Percentiles rank a stretch among this genome's conserved stretches.
These are phyloP conservation scores for Melanotus villosus DNA, from an alignment of 2,888 invertebrate genomes.

Conservation along the genomic window DNA sequence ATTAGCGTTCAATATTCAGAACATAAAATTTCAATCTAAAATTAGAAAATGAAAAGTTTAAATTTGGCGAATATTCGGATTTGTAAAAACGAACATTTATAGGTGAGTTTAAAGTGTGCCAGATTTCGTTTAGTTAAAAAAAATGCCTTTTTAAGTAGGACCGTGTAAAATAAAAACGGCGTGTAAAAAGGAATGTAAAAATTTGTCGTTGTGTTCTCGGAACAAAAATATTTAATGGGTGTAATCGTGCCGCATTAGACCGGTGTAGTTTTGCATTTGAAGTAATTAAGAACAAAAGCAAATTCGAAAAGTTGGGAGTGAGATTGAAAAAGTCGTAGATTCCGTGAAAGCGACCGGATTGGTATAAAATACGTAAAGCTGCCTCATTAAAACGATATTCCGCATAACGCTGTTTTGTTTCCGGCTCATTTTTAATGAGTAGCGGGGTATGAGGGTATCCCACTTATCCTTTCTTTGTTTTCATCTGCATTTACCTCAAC, in stretches of 20 bases:
- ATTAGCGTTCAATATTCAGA: too few species aligned
- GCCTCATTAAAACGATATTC: slow-evolving; percentile 50
- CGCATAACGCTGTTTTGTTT: slow-evolving; percentile 44
- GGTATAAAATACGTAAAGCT: slow-evolving; percentile 39
- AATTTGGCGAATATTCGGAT: too few species aligned
- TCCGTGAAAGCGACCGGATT: slow-evolving; percentile 14
- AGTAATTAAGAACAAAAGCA: slow-evolving; percentile 21
- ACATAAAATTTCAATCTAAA: too few species aligned
- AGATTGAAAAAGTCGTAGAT: slow-evolving; percentile 26
- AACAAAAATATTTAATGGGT: too few species aligned
- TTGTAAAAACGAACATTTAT: too few species aligned
- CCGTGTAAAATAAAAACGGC: too few species aligned
- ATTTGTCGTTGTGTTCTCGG: too few species aligned
- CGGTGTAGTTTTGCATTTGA: not conserved
- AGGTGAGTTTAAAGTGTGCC: too few species aligned
- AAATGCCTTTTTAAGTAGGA: too few species aligned
- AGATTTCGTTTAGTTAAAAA: too few species aligned
- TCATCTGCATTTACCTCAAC: slow-evolving; percentile 35
- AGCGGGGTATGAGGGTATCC: slow-evolving; percentile 29
- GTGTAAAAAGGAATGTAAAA: too few species aligned
- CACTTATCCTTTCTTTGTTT: slow-evolving; percentile 43
- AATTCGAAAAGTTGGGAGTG: not conserved
- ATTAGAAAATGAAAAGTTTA: too few species aligned
- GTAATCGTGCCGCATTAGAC: not conserved
- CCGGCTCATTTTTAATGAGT: slow-evolving; percentile 45